Conservation (phyloP, 2,113 vertebrate species). For the Pteronura brasiliensis region DNA sequence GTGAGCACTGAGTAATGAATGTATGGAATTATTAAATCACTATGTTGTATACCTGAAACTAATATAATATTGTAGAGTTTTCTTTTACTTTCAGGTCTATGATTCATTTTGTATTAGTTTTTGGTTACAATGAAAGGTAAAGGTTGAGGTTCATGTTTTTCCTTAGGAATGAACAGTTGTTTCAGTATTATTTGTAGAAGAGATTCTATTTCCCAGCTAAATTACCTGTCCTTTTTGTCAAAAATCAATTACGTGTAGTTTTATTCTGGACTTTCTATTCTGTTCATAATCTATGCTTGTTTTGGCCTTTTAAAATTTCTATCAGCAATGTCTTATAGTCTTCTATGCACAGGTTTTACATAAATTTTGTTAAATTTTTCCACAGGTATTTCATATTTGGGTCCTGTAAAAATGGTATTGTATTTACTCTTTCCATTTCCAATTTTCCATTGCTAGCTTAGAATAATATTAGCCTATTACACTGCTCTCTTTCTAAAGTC, state of each 20-base stretch:
- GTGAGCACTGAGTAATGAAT: not conserved
- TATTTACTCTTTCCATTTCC: not conserved
- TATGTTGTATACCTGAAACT: not conserved
- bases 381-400: not conserved
- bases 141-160: not conserved
- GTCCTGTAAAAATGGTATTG: not conserved
- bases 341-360: not conserved
- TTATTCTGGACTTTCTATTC: not conserved
- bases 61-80: not conserved
- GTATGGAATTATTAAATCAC: not conserved
- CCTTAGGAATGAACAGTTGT: not conserved
- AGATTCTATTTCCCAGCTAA: not conserved
- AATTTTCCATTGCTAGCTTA: not conserved
- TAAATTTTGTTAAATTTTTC: not conserved
- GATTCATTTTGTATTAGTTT: not conserved
- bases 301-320: not conserved
- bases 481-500: not conserved
- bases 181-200: not conserved
- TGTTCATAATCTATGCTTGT: not conserved
- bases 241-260: not conserved
- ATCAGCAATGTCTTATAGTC: not conserved
- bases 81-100: not conserved
- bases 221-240: not conserved
- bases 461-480: not conserved
- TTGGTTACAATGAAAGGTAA: not conserved